Conservation (phyloP, 1,140 invertebrate genomes). For the Spodoptera frugiperda region DNA sequence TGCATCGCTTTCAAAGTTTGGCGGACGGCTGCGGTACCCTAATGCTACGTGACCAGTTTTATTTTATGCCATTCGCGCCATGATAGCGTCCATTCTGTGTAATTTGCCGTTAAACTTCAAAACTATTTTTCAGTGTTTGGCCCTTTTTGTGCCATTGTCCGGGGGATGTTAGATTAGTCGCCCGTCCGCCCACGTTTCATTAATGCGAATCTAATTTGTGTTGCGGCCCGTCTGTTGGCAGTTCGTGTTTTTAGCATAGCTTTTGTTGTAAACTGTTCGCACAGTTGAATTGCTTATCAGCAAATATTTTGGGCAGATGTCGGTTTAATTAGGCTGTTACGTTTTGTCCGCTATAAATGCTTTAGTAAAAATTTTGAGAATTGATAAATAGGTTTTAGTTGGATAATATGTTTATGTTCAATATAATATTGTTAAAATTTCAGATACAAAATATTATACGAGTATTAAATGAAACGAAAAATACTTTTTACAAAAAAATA, state of each 20-base stretch:
- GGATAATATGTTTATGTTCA: too few relatives aligned
- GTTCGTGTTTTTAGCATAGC: slow-evolving; percentile 60
- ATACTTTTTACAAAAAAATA: too few relatives aligned
- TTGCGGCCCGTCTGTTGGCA: slow-evolving; percentile 55
- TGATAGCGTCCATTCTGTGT: slow-evolving; percentile 77
- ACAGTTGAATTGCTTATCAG: slow-evolving; percentile 58
- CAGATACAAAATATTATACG: too few relatives aligned
- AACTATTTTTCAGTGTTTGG: slow-evolving; percentile 75
- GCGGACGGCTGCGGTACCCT: slow-evolving; percentile 49
- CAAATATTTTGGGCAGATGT: slow-evolving; percentile 66
- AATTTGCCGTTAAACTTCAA: slow-evolving; percentile 73
- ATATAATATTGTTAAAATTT: too few relatives aligned
- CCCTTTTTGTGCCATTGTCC: slow-evolving; percentile 68
- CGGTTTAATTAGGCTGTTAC: slow-evolving; percentile 41
- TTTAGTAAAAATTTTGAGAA: background rate
- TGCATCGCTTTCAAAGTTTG: slow-evolving; percentile 75
- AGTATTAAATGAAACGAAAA: too few relatives aligned
- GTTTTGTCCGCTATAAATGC: slow-evolving; percentile 27
- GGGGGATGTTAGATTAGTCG: slow-evolving; percentile 66
- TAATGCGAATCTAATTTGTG: slow-evolving; percentile 79
- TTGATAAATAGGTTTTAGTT: background rate
- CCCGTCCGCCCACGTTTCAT: slow-evolving; percentile 71
- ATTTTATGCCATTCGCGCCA: slow-evolving; percentile 75
- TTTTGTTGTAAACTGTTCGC: slow-evolving; percentile 60
- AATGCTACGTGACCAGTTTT: slow-evolving; percentile 76